phyloP scores from a whole-genome alignment of 2,888 invertebrate genomes.

The Dynastes grantii region DNA sequence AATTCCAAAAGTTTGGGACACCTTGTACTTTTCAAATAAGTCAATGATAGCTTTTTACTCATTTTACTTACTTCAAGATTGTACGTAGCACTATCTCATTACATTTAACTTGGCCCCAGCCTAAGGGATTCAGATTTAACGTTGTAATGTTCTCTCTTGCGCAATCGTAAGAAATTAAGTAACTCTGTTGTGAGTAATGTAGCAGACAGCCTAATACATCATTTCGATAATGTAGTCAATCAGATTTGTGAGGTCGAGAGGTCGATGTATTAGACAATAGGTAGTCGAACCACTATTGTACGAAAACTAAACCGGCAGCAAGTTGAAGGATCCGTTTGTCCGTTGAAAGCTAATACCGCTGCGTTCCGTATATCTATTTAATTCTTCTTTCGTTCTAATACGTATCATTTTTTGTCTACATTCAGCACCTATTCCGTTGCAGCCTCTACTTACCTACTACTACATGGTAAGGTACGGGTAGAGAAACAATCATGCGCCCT shows the following conservation, averaged over 20 bases:
- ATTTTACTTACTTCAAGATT: neutral
- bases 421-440: too few relatives aligned
- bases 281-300: slow-evolving; percentile 44
- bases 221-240: slow-evolving; percentile 48
- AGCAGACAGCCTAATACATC: slow-evolving; percentile 45
- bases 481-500: slow-evolving; percentile 19
- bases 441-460: too few relatives aligned
- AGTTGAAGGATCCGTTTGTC: slow-evolving; percentile 31
- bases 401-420: neutral
- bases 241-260: slow-evolving; percentile 49
- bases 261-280: slow-evolving; percentile 49
- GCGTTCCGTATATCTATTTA: neutral
- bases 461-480: too few relatives aligned
- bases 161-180: slow-evolving; percentile 38
- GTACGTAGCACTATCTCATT: neutral
- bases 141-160: neutral
- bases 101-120: too few relatives aligned
- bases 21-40: too few relatives aligned
- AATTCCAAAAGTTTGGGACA: too few relatives aligned
- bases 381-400: slow-evolving; percentile 1
- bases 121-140: too few relatives aligned
- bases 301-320: slow-evolving; percentile 4
- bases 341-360: slow-evolving; percentile 32
- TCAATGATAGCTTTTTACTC: too few relatives aligned
- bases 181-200: slow-evolving; percentile 47